A percentile compares a stretch with the other conserved stretches of the same genome.
phyloP scores from a whole-genome alignment of 2,113 vertebrate species.

The Martes martes region DNA sequence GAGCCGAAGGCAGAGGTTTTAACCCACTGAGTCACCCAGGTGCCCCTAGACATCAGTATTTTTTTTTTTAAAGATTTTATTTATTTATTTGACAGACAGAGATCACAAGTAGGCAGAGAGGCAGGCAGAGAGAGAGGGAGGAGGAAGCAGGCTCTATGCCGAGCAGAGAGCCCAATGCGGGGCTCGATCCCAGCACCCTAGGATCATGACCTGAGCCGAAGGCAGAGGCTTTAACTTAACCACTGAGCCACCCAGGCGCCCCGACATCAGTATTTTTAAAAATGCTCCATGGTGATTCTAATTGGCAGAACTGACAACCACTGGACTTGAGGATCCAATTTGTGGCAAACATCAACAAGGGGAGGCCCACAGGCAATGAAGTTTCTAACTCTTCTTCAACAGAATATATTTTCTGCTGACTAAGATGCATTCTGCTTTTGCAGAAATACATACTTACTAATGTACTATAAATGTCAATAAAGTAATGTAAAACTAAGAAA shows the following conservation, averaged over 20 bases:
- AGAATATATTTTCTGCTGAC: background rate
- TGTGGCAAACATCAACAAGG: background rate
- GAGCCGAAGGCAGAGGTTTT: too few species aligned
- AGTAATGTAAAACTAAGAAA: background rate
- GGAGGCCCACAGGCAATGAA: background rate
- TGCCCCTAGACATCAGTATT: background rate
- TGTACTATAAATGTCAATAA: background rate
- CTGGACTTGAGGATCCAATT: background rate
- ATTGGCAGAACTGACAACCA: background rate
- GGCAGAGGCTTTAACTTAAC: too few species aligned
- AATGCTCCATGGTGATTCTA: background rate
- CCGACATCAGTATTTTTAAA: background rate
- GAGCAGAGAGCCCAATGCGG: too few species aligned
- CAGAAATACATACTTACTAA: background rate
- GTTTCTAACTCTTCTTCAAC: background rate
- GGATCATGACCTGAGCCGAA: too few species aligned
- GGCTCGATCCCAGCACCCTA: too few species aligned
- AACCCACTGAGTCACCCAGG: too few species aligned
- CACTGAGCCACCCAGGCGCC: too few species aligned
- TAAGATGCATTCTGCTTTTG: background rate
- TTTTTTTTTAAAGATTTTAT: too few species aligned
- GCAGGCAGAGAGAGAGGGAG: too few species aligned
- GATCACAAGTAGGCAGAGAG: too few species aligned
- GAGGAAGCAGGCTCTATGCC: accelerated
- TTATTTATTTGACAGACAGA: too few species aligned